phyloP scores from a whole-genome alignment of 1,140 invertebrate genomes.

The Dryas iulia region DNA sequence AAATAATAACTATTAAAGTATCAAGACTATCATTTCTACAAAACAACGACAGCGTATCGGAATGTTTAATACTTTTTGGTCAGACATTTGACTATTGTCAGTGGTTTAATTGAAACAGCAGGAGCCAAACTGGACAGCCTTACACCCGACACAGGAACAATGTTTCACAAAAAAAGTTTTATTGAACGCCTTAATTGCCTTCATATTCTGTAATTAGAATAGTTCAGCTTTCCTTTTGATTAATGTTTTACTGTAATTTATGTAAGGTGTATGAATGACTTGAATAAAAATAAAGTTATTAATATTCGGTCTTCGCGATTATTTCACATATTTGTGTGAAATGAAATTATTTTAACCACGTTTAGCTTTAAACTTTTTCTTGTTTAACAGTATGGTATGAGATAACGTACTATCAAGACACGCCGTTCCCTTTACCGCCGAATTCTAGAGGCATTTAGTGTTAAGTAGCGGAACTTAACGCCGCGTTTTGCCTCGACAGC shows the following conservation, averaged over 20 bases:
- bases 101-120: slow-evolving; percentile 78
- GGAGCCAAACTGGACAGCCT: slow-evolving; percentile 50
- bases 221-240: slow-evolving; percentile 50
- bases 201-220: slow-evolving; percentile 73
- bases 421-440: too few relatives aligned
- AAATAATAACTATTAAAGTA: slow-evolving; percentile 24
- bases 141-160: slow-evolving; percentile 63
- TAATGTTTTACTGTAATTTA: slow-evolving; percentile 64
- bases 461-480: too few relatives aligned
- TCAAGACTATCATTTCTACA: slow-evolving; percentile 38
- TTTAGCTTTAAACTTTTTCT: too few relatives aligned
- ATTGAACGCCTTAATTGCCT: slow-evolving; percentile 71
- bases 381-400: too few relatives aligned
- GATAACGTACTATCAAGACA: too few relatives aligned
- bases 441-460: too few relatives aligned
- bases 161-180: slow-evolving; percentile 69
- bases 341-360: too few relatives aligned
- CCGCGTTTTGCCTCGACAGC: too few relatives aligned
- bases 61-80: slow-evolving; percentile 57
- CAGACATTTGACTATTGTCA: slow-evolving; percentile 72
- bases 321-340: too few relatives aligned
- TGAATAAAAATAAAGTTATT: slow-evolving; percentile 13
- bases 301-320: too few relatives aligned
- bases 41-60: slow-evolving; percentile 37
- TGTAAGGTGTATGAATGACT: slow-evolving; percentile 48